Evolutionary conservation across 2,888 invertebrate species (phyloP), one percentile per base, ranked within the genome.

Genomic region (Trachelus iudaicus): DNA sequence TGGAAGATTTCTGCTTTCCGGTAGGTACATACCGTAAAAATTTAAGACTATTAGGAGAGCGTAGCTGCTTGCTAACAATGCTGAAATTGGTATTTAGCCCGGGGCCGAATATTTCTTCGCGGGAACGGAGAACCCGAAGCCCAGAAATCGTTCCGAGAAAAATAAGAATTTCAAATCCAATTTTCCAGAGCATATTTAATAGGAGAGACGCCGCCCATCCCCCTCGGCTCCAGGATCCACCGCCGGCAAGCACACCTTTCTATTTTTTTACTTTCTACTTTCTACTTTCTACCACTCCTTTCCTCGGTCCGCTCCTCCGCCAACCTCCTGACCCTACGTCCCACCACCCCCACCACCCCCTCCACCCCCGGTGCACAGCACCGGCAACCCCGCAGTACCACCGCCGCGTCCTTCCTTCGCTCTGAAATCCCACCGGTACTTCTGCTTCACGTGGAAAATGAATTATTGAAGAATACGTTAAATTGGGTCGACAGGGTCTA

Each of bases 111-210:
- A 33, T 40, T 33, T 71, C 34, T 40, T 40, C 11, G 15, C 34
- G 33, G 37, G 33, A 33, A 31, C 6, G 69, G 30, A 33, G 33
- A 77, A 79, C n/a, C 56, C 23, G 23, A 23, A 56, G 56, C 23
- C 9, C 56, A 9, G 56, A 9, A 23, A 56, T 9, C 56, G 34
- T 77, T 37, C 76, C 15, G 73, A 82, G 85, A 85, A 88, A 88
- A 89, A 88, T 88, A 89, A 88, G 88, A 89, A 88, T 88, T 89
- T 88, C 86, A 88, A 87, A 89, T 88, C 87, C 87, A 89, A 89
- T 89, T 88, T 89, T 85, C 87, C 85, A 79, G 85, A 85, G 87
- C 86, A 88, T 88, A 87, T 88, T 89, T 88, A 89, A 88, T 86
- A 87, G 85, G 76, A 13, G 33, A 31, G 71, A 33, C 31, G 76